Evolutionary conservation across 1,140 invertebrate species (phyloP), one percentile per base, ranked within the genome.

Genomic region (Bombus waltoni): DNA sequence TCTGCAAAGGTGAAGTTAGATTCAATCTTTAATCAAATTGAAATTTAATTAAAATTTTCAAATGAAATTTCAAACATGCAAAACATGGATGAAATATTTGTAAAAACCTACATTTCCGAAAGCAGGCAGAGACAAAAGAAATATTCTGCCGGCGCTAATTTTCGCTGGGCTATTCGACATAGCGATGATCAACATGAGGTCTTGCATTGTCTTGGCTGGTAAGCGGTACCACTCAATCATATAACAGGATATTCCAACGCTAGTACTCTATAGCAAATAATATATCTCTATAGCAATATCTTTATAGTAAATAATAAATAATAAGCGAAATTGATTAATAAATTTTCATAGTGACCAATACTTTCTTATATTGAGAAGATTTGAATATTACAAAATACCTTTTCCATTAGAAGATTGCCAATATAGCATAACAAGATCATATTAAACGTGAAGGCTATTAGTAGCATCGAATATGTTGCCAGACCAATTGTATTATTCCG

Each of bases 351-450:
- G 18, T 22, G 47, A 53, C 5, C 18, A 53, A 8, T 53, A 53
- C 1, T 53, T 53, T 53, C 18, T 53, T 53, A 53, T 53, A 53
- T 53, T 22, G 47, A 53, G 6, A 53, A 53, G 47, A 53, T 22
- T 53, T 5, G 18, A 22, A 22, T 53, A 22, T 53, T 22, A 65
- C 22, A 42, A 65, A 62, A 1, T 91, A 93, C 93, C 87, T 93
- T 86, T 75, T 92, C 83, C 15, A 87, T 87, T 1, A 93, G 73
- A n/a, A 92, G 65, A 32, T 93, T 88, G 9, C 92, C 92, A 42
- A 93, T 91, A 18, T 90, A 89, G 18, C 93, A 93, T n/a, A 92
- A 89, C 59, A 93, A 91, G 38, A 90, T 91, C 53, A 93, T 88
- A 85, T 93, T 93, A 35, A 91, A 89, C 1, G 77, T 90, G 28